Conservation (phyloP, 2,888 invertebrate species). For the Calliphora vomitoria region DNA sequence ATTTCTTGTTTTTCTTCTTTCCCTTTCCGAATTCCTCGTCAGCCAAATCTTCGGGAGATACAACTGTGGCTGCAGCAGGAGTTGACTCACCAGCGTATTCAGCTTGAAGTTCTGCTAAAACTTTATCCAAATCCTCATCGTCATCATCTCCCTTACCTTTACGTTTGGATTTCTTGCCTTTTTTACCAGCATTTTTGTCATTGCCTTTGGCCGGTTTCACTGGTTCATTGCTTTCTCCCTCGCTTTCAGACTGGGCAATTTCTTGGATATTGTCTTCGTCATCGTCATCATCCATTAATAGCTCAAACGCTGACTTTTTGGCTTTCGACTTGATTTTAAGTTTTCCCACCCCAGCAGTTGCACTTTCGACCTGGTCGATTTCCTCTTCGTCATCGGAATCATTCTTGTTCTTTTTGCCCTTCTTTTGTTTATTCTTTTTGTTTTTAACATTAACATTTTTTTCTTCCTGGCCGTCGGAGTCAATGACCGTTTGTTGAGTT, state of each 20-base stretch:
- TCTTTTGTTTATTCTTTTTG: constrained; percentile 82
- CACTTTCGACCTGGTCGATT: constrained; percentile 77
- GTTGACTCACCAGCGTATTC: constrained; percentile 91
- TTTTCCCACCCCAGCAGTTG: constrained; percentile 86
- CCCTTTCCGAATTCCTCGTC: constrained; percentile 81
- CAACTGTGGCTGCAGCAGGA: constrained; percentile 82
- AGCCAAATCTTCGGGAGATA: constrained; percentile 81
- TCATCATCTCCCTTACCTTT: constrained; percentile 90
- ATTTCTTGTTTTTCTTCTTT: constrained; percentile 80
- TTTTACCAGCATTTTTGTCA: constrained; percentile 86
- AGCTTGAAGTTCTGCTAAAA: constrained; percentile 91
- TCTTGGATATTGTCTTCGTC: constrained; percentile 79
- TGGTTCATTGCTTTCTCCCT: constrained; percentile 85
- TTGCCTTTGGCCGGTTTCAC: constrained; percentile 85
- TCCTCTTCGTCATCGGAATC: constrained; percentile 85
- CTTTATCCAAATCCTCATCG: constrained; percentile 91
- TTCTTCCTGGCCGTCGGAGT: constrained; percentile 77
- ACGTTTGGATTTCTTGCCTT: constrained; percentile 89
- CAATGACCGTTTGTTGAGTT: constrained; percentile 78
- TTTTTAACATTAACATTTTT: constrained; percentile 83
- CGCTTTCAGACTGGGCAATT: constrained; percentile 73
- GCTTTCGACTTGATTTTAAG: constrained; percentile 85
- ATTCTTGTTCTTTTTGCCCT: constrained; percentile 79
- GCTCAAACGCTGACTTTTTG: constrained; percentile 88
- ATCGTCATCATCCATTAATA: constrained; percentile 88